Conservation (phyloP, 2,888 invertebrate species). For the Conchocele bisecta region DNA sequence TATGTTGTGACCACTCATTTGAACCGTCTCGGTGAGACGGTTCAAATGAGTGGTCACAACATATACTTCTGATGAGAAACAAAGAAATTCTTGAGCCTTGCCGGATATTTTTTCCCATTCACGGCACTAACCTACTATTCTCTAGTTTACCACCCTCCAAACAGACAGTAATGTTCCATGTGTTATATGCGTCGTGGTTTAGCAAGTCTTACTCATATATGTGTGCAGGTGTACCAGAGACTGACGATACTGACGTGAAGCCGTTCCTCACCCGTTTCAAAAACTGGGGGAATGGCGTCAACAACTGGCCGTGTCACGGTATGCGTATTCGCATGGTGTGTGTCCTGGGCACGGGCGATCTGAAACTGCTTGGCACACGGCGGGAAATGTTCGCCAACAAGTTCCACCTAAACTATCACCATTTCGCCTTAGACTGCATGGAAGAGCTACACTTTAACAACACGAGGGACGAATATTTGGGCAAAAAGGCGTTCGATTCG, state of each 20-base stretch:
- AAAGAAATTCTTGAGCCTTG: too few relatives aligned
- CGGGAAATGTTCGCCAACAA: conserved; percentile 81
- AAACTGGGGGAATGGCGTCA: conserved; percentile 70
- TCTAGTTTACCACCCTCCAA: too few relatives aligned
- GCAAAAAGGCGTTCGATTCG: conserved; percentile 57
- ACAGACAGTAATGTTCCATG: too few relatives aligned
- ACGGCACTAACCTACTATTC: too few relatives aligned
- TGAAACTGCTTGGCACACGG: conserved; percentile 66
- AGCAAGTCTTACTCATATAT: too few relatives aligned
- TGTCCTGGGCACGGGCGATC: conserved; percentile 78
- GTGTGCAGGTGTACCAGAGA: conserved; percentile 74
- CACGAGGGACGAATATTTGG: conserved; percentile 66
- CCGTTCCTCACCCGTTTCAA: conserved; percentile 76
- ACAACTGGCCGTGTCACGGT: conserved; percentile 72
- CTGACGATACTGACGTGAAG: conserved; percentile 58
- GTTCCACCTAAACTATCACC: conserved; percentile 74
- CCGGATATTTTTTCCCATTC: too few relatives aligned
- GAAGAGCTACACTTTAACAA: conserved; percentile 70
- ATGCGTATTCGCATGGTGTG: conserved; percentile 76
- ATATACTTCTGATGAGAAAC: too few relatives aligned
- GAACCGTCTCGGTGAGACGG: too few relatives aligned
- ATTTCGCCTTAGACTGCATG: conserved; percentile 75
- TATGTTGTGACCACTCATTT: too few relatives aligned
- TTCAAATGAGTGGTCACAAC: too few relatives aligned
- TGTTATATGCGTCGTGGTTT: too few relatives aligned